Percentiles rank a stretch among this genome's conserved stretches.
phyloP scores from a whole-genome alignment of 64 coral and sea anemone species.

The Catalaphyllia jardinei region DNA sequence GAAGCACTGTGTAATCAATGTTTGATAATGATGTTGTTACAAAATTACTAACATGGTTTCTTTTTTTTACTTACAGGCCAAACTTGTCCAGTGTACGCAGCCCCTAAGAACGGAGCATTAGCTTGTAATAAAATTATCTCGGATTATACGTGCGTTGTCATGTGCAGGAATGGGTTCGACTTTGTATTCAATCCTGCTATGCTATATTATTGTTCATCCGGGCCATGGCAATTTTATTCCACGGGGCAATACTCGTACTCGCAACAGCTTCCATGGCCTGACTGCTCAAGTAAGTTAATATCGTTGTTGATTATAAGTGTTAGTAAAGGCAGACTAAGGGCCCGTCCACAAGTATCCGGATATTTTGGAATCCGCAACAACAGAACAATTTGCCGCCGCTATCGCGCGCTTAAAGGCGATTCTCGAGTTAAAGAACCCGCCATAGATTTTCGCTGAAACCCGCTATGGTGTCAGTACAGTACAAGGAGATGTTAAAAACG shows the following conservation, averaged over 20 bases:
- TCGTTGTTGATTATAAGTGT: background rate
- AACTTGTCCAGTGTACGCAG: background rate
- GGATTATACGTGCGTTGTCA: background rate
- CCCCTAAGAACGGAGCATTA: background rate
- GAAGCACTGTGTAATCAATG: too few species aligned
- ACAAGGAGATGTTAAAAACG: too few species aligned
- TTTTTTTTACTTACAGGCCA: background rate
- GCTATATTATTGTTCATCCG: background rate
- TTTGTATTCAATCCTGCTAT: background rate
- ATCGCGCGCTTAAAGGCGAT: too few species aligned
- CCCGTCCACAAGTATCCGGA: too few species aligned
- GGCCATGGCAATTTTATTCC: background rate
- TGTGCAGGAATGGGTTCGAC: background rate
- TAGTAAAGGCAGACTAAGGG: too few species aligned
- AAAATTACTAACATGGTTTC: background rate
- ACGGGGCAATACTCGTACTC: too few species aligned
- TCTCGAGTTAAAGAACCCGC: too few species aligned
- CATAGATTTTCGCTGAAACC: too few species aligned
- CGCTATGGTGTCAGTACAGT: too few species aligned
- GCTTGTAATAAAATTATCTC: background rate
- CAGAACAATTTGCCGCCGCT: too few species aligned
- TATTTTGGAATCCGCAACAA: too few species aligned
- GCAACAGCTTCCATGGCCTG: background rate
- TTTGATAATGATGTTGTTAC: too few species aligned
- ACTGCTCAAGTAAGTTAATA: slow-evolving; percentile 1